Evolutionary conservation across 2,113 vertebrate genomes (phyloP).

Genomic region (Nicator chloris): DNA sequence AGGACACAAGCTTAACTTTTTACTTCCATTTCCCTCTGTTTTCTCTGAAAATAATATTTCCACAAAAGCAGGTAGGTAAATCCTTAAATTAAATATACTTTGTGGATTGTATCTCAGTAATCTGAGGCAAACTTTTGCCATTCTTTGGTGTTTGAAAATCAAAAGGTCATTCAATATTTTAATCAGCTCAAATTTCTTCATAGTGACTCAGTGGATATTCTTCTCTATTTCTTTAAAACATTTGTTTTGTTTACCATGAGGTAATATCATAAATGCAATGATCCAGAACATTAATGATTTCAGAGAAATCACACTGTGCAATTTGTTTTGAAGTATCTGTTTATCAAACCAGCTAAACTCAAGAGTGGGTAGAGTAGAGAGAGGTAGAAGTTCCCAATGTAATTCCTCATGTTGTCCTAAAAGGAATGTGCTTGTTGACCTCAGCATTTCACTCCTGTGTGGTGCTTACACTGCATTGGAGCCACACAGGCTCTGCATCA

Average conservation of each 20-base stretch:
- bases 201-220: neutral
- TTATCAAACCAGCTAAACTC: neutral
- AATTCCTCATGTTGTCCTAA: neutral
- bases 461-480: neutral
- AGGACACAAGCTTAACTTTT: accelerated
- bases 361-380: neutral
- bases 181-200: neutral
- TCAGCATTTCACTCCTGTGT: neutral
- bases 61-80: neutral
- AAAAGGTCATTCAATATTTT: neutral
- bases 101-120: neutral
- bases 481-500: accelerated
- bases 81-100: neutral
- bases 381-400: neutral
- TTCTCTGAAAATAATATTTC: neutral
- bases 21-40: neutral
- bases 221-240: neutral
- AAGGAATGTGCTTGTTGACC: neutral
- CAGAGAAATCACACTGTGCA: neutral
- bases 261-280: neutral
- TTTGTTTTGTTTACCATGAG: neutral
- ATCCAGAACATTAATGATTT: neutral
- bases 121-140: neutral
- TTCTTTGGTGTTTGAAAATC: neutral
- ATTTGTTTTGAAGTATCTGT: neutral